Conservation (phyloP, 53 echinoderm and acorn worm species). For the Holothuria leucospilota region DNA sequence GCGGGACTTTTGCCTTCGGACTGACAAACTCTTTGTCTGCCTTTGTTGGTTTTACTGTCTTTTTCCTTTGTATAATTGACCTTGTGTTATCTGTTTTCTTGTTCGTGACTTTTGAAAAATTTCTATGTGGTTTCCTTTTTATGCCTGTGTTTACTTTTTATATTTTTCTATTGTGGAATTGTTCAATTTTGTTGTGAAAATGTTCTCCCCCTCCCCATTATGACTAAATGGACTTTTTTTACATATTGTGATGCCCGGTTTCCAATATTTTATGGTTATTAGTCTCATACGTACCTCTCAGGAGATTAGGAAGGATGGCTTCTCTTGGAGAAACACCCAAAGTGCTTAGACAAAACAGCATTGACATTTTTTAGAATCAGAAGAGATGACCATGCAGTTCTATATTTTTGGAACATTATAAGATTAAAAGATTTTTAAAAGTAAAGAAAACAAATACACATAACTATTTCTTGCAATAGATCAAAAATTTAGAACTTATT, state of each 20-base stretch:
- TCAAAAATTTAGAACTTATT: too few species aligned
- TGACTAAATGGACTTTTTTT: too few species aligned
- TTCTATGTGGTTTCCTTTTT: too few species aligned
- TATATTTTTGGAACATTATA: neutral
- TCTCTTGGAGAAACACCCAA: constrained; percentile 95
- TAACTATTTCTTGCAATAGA: too few species aligned
- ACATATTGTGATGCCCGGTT: neutral
- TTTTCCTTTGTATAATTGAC: neutral
- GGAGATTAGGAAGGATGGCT: constrained; percentile 89
- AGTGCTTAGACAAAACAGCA: constrained; percentile 81
- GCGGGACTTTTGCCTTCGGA: constrained; percentile 23
- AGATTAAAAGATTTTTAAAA: too few species aligned
- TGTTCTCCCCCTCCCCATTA: too few species aligned
- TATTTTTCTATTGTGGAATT: too few species aligned
- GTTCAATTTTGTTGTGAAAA: too few species aligned
- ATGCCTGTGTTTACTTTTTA: too few species aligned
- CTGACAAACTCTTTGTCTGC: neutral
- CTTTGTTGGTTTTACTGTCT: neutral
- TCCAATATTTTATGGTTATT: neutral
- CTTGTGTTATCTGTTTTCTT: neutral
- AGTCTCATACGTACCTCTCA: constrained; percentile 89
- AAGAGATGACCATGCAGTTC: neutral
- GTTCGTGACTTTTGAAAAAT: neutral
- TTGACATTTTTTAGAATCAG: constrained; percentile 62
- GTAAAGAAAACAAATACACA: too few species aligned